Base-by-base conservation (phyloP, 2,113 vertebrate species). In the Thalassarche chlororhynchos region DNA sequence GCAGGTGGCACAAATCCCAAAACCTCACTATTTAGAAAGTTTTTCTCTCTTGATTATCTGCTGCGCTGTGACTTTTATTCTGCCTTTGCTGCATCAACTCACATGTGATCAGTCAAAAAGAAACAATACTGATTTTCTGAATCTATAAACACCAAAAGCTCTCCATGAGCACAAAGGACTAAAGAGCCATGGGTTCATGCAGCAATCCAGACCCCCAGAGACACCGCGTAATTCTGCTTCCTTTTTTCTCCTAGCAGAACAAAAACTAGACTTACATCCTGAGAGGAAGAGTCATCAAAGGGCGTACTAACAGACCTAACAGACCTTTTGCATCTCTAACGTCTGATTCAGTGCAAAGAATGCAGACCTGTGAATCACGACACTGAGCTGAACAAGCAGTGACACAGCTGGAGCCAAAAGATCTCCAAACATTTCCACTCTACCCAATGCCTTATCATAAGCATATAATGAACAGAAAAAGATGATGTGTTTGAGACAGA, bases 271-370 rank as follows among this genome's bases (percentile, higher is more conserved):
- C 46, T 82, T 62, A 54, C 23, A 80, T 44, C 49, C 78, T 92
- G 66, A 85, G 65, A 83, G 70, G 54, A 38, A 80, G 89, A 96
- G 47, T 83, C 78, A 91, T 82, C 78, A 36, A 94, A 95, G 75
- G 87, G 87, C 0, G 12, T 95, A 84, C 78, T 84, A 25, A 17
- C 38, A 62, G 81, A 90, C 90, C 84, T 52, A 61, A 38, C 24
- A 74, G 89, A 83, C 66, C 40, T 83, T 95, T 76, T 71, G 17
- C 72, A 24, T 15, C 70, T 47, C 66, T 74, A 32, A 64, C 3
- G 2, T 23, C 91, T 97, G 95, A 95, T 83, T 95, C 93, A 96
- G 75, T 44, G 70, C 70, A 85, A 80, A 78, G 91, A 96, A 93
- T 32, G 62, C 71, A 91, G 78, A 77, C 46, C 60, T 64, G 54